Evolutionary conservation across 2,888 invertebrate species (phyloP).

Genomic region (Exocentrus adspersus): DNA sequence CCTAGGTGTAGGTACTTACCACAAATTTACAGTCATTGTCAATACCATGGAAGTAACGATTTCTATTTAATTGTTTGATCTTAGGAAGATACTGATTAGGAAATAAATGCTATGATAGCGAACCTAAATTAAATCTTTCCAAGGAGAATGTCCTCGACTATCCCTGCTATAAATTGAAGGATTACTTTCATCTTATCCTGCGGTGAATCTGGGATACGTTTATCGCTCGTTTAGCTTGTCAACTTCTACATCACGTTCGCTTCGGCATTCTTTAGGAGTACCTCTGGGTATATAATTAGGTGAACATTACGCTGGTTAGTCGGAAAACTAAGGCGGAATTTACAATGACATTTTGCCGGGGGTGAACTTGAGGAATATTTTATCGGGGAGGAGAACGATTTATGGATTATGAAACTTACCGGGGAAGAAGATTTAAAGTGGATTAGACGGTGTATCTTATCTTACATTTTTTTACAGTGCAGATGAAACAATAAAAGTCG

Average conservation of each 20-base stretch:
- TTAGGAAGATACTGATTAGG: neutral
- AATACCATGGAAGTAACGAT: too few species aligned
- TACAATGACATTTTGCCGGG: constrained; percentile 20
- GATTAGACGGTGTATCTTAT: too few species aligned
- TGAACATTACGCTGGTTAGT: constrained; percentile 31
- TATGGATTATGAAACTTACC: neutral
- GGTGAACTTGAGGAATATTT: constrained; percentile 8
- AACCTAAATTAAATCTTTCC: neutral
- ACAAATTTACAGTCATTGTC: too few species aligned
- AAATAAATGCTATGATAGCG: neutral
- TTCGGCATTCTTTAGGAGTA: constrained; percentile 29
- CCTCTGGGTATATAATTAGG: constrained; percentile 33
- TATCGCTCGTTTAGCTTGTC: constrained; percentile 23
- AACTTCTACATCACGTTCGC: constrained; percentile 27
- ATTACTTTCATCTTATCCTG: constrained; percentile 17
- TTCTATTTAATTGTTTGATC: neutral
- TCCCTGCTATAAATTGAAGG: constrained; percentile 18
- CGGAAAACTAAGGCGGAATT: constrained; percentile 30
- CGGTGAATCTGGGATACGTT: constrained; percentile 21
- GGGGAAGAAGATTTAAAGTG: too few species aligned
- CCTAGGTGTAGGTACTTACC: too few species aligned
- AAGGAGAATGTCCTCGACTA: constrained; percentile 5
- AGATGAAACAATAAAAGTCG: too few species aligned
- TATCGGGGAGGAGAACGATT: neutral
- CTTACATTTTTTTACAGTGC: too few species aligned